A percentile compares a stretch with the other conserved stretches of the same genome.
Evolutionary conservation across 2,888 invertebrate genomes (phyloP).

Genomic region (Acrobasis repandana): DNA sequence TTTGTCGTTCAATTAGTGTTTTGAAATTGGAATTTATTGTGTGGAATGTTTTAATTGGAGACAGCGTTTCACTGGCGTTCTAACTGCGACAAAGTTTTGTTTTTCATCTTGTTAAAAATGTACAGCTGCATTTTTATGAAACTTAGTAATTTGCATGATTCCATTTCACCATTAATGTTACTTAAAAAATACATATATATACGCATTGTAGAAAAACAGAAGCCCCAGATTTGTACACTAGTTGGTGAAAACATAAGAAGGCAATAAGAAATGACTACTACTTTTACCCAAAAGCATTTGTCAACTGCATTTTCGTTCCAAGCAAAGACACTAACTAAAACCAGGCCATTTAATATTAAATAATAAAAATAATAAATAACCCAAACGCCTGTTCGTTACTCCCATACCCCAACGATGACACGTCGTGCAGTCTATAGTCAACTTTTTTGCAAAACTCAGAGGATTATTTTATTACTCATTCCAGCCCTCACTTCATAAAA

Average conservation of each 20-base stretch:
- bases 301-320: too few relatives aligned
- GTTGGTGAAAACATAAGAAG: too few relatives aligned
- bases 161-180: too few relatives aligned
- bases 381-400: neutral
- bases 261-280: too few relatives aligned
- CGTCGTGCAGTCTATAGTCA: slow-evolving; percentile 25
- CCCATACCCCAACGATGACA: slow-evolving; percentile 22
- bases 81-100: neutral
- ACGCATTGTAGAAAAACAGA: too few relatives aligned
- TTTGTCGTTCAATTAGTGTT: slow-evolving; percentile 56
- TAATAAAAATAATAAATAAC: neutral
- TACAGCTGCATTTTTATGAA: neutral
- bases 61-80: neutral
- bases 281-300: too few relatives aligned
- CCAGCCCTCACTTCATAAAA: slow-evolving; percentile 39
- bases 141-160: too few relatives aligned
- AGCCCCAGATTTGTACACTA: too few relatives aligned
- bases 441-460: slow-evolving; percentile 32
- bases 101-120: neutral
- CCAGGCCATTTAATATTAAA: neutral
- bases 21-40: slow-evolving; percentile 47
- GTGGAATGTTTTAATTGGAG: slow-evolving; percentile 35
- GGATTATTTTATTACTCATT: slow-evolving; percentile 52
- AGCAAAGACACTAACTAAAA: too few relatives aligned
- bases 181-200: too few relatives aligned